Conservation (phyloP, 2,113 vertebrate species). For the Phalacrocorax pelagicus region DNA sequence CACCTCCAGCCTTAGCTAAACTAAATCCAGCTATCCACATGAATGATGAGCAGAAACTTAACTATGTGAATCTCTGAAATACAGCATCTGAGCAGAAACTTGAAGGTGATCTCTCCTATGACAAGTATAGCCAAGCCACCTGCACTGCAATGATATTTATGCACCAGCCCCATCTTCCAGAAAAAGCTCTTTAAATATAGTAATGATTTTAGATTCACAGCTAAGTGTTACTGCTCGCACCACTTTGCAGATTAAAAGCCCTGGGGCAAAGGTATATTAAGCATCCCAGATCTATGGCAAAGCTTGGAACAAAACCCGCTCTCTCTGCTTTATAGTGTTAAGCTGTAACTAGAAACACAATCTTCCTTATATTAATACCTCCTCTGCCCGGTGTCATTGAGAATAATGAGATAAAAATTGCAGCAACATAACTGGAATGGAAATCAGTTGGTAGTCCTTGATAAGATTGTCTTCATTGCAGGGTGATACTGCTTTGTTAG, state of each 20-base stretch:
- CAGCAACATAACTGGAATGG: not conserved
- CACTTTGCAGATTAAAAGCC: not conserved
- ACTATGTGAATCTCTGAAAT: not conserved
- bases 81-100: not conserved
- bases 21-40: not conserved
- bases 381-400: not conserved
- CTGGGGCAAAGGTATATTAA: not conserved
- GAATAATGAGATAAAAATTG: slow-evolving; percentile 24
- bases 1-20: not conserved
- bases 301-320: not conserved
- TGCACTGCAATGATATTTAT: not conserved
- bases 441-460: not conserved
- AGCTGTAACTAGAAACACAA: slow-evolving; percentile 8
- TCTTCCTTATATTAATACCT: not conserved
- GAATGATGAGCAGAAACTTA: not conserved
- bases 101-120: not conserved
- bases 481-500: not conserved
- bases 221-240: not conserved
- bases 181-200: not conserved
- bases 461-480: not conserved
- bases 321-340: not conserved
- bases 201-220: not conserved
- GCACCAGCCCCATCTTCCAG: not conserved
- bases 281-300: not conserved
- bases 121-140: not conserved